phyloP scores from a whole-genome alignment of 2,113 vertebrate species.

The Urocynchramus pylzowi region DNA sequence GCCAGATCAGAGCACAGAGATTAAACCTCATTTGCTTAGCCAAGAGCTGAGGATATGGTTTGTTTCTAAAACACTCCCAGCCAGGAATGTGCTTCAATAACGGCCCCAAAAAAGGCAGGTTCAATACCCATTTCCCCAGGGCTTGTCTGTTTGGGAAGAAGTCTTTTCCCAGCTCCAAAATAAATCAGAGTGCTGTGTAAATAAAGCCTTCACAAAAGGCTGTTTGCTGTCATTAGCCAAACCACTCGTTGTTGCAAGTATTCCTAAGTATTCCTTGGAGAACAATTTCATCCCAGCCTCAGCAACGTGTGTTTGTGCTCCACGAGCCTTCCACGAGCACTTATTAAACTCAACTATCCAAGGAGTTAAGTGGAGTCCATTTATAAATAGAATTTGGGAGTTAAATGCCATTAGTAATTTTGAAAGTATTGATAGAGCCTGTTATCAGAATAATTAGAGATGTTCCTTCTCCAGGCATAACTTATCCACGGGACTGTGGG shows the following conservation, averaged over 20 bases:
- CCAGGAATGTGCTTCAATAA: neutral
- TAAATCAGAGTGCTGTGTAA: neutral
- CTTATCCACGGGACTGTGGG: neutral
- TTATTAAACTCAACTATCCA: conserved; percentile 9
- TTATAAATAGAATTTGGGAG: neutral
- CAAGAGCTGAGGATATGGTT: neutral
- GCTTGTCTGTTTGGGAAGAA: neutral
- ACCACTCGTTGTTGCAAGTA: neutral
- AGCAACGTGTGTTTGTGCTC: neutral
- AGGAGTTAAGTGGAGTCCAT: conserved; percentile 14
- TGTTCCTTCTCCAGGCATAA: neutral
- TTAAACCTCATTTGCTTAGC: neutral
- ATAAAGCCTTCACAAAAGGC: neutral
- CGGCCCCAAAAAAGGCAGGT: neutral
- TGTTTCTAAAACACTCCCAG: neutral
- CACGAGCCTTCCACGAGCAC: neutral
- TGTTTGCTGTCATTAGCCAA: conserved; percentile 47
- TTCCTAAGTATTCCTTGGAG: conserved; percentile 39
- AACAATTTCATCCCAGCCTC: neutral
- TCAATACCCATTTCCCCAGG: neutral
- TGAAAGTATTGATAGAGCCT: neutral
- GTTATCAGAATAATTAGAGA: neutral
- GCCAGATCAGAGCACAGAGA: neutral
- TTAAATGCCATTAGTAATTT: conserved; percentile 4
- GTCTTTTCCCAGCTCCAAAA: neutral